A percentile compares a stretch with the other conserved stretches of the same genome.
Evolutionary conservation across 2,888 invertebrate species (phyloP).

Genomic region (Hesperia comma): DNA sequence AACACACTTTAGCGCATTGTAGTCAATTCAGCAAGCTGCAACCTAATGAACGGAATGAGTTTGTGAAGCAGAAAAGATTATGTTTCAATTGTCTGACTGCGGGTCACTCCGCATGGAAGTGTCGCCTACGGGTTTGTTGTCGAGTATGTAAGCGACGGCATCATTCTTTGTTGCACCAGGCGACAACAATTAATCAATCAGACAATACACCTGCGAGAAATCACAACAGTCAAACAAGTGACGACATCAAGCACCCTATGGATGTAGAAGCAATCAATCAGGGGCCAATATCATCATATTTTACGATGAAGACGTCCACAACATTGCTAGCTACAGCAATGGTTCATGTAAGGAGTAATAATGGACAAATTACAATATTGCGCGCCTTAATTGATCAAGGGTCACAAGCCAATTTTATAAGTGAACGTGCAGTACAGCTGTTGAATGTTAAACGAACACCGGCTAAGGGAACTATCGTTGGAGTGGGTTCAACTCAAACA

Average conservation of each 20-base stretch:
- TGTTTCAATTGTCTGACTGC: conserved; percentile 4
- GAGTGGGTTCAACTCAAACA: conserved; percentile 25
- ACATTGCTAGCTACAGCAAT: conserved; percentile 40
- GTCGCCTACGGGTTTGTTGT: not conserved
- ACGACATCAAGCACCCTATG: too few relatives aligned
- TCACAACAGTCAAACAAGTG: too few relatives aligned
- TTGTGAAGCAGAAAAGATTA: conserved; percentile 8
- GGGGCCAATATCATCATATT: conserved; percentile 21
- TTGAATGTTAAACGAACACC: conserved; percentile 34
- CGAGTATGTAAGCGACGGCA: conserved; percentile 2
- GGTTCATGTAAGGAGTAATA: conserved; percentile 27
- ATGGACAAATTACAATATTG: conserved; percentile 14
- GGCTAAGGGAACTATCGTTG: conserved; percentile 32
- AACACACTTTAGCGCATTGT: conserved; percentile 1
- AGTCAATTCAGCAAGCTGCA: conserved; percentile 2
- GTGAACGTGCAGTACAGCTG: conserved; percentile 36
- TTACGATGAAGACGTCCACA: conserved; percentile 18
- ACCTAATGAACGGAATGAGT: conserved; percentile 7
- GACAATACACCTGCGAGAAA: too few relatives aligned
- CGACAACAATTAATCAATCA: too few relatives aligned
- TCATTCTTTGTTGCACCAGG: too few relatives aligned
- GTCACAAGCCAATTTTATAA: conserved; percentile 40
- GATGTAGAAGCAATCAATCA: conserved; percentile 5
- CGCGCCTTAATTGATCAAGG: conserved; percentile 39
- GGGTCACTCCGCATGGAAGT: conserved; percentile 12